phyloP scores from a whole-genome alignment of 2,113 vertebrate genomes.

The Spea multiplicata region DNA sequence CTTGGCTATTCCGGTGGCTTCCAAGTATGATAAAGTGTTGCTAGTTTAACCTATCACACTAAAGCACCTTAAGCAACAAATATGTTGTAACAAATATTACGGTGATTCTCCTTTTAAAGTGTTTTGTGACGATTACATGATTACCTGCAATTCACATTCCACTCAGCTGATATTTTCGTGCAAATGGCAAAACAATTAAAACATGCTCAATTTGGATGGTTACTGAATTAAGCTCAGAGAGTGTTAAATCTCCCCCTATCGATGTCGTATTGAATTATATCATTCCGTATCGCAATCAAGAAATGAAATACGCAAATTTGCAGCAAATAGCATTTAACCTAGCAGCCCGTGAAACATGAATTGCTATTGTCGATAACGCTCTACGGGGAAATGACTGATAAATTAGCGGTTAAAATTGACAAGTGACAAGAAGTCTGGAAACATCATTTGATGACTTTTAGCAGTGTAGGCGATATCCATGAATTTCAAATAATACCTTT shows the following conservation, averaged over 20 bases:
- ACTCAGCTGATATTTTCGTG: too few relatives aligned
- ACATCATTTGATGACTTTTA: slow-evolving; percentile 31
- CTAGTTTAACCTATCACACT: too few relatives aligned
- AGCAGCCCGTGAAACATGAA: slow-evolving; percentile 22
- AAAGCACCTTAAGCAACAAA: too few relatives aligned
- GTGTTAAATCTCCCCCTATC: background rate
- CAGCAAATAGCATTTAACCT: slow-evolving; percentile 33
- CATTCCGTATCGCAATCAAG: slow-evolving; percentile 18
- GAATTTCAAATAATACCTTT: slow-evolving; percentile 37
- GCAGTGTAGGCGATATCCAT: slow-evolving; percentile 40
- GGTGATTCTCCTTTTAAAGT: too few relatives aligned
- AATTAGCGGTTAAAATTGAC: slow-evolving; percentile 40
- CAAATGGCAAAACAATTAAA: too few relatives aligned
- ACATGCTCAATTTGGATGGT: too few relatives aligned
- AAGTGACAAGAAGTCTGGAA: slow-evolving; percentile 40
- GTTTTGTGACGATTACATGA: too few relatives aligned
- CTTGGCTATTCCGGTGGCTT: too few relatives aligned
- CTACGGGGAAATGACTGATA: slow-evolving; percentile 32
- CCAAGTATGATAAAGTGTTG: too few relatives aligned
- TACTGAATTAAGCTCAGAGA: too few relatives aligned
- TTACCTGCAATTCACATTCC: too few relatives aligned
- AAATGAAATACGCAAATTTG: slow-evolving; percentile 18
- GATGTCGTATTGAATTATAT: background rate
- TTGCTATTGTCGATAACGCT: slow-evolving; percentile 30
- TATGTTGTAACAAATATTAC: too few relatives aligned